Evolutionary conservation across 2,113 vertebrate genomes (phyloP).

Genomic region (Phylloscopus trochilus): DNA sequence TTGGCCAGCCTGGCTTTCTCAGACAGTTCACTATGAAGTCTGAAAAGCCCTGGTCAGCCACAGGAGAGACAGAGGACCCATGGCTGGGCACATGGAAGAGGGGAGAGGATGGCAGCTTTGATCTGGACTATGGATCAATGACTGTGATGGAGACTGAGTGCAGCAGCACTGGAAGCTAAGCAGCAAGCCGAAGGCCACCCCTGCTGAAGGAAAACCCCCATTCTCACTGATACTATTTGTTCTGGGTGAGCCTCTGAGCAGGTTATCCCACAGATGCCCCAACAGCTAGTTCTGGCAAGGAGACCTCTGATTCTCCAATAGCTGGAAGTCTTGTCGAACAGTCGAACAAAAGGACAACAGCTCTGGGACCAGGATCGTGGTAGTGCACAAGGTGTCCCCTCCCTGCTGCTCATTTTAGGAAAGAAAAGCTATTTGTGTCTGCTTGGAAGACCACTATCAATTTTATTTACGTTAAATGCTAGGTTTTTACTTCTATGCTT

Average conservation of each 20-base stretch:
- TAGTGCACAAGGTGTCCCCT: neutral
- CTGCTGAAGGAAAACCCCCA: neutral
- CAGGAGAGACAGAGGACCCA: neutral
- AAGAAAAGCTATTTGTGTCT: neutral
- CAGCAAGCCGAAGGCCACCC: neutral
- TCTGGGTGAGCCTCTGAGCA: neutral
- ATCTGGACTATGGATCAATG: neutral
- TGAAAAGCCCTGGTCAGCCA: neutral
- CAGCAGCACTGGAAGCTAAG: neutral
- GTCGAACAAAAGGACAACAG: neutral
- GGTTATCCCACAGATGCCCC: neutral
- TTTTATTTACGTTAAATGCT: neutral
- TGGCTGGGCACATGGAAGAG: neutral
- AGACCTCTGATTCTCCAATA: neutral
- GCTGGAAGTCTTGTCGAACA: neutral
- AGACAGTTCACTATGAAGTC: neutral
- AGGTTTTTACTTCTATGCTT: neutral
- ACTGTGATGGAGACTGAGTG: neutral
- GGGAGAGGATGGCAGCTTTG: neutral
- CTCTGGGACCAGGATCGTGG: neutral
- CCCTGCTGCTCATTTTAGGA: neutral
- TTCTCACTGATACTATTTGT: neutral
- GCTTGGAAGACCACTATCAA: neutral
- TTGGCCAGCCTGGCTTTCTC: neutral
- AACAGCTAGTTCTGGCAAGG: neutral